These are phyloP conservation scores for Nymphicus hollandicus DNA, from an alignment of 2,113 vertebrate species.

Conservation along the genomic window DNA sequence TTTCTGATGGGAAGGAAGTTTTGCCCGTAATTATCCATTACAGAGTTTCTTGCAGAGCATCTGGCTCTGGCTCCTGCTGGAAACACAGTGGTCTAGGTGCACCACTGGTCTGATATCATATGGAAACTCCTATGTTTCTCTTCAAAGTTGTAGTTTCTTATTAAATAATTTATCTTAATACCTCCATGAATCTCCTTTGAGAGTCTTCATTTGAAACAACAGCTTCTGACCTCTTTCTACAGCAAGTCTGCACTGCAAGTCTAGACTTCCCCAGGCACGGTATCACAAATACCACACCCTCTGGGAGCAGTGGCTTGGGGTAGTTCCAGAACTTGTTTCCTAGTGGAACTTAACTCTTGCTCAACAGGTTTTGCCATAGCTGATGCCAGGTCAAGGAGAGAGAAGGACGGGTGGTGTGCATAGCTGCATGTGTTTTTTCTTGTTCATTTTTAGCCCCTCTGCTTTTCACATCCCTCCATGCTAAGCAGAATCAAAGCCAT, in stretches of 20 bases:
- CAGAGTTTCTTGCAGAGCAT: background rate
- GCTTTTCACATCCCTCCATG: background rate
- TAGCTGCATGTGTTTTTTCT: background rate
- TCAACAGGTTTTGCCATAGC: slow-evolving; percentile 14
- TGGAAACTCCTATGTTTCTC: background rate
- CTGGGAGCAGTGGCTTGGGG: background rate
- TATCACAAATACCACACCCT: background rate
- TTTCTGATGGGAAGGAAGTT: background rate
- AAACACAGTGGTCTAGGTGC: background rate
- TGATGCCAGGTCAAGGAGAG: background rate
- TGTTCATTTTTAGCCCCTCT: background rate
- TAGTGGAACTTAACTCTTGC: background rate
- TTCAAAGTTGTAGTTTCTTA: background rate
- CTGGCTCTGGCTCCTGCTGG: background rate
- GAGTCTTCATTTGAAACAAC: background rate
- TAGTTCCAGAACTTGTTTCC: background rate
- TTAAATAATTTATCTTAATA: background rate
- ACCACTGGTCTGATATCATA: background rate
- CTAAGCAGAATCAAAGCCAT: background rate
- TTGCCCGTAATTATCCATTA: background rate
- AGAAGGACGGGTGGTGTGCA: background rate
- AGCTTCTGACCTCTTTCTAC: background rate
- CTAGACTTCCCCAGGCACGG: background rate
- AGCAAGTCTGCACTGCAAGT: background rate
- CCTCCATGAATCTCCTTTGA: background rate